Conservation (phyloP, 2,888 invertebrate genomes). For the Trissolcus japonicus region DNA sequence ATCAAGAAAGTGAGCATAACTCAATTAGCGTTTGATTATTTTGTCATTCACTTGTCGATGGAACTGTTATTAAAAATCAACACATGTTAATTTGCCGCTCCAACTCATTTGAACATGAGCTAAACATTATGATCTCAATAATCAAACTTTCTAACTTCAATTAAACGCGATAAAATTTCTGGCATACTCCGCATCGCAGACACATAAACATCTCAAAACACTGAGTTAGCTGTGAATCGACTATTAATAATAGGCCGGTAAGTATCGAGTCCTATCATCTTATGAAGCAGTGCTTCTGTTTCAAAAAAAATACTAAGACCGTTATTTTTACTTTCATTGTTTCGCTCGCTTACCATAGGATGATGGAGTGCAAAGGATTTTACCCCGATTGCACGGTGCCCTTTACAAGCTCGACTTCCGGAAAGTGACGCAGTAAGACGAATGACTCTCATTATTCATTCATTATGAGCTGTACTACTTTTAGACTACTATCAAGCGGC, state of each 20-base stretch:
- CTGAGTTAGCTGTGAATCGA: background rate
- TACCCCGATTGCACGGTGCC: constrained; percentile 45
- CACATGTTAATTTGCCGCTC: too few species aligned
- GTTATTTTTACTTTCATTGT: constrained; percentile 44
- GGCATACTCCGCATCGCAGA: background rate
- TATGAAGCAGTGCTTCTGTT: too few species aligned
- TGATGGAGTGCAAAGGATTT: constrained; percentile 34
- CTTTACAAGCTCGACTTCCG: constrained; percentile 39
- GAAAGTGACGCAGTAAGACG: constrained; percentile 49
- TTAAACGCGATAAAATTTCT: constrained; percentile 10
- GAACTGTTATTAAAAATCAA: too few species aligned
- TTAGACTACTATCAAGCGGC: constrained; percentile 41
- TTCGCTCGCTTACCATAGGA: constrained; percentile 3
- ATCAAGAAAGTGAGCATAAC: too few species aligned
- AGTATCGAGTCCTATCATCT: too few species aligned
- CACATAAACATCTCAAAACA: constrained; percentile 12
- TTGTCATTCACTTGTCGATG: too few species aligned
- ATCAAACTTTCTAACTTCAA: constrained; percentile 8
- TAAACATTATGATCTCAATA: background rate
- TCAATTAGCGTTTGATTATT: background rate
- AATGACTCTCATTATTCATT: constrained; percentile 54
- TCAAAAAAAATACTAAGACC: constrained; percentile 12
- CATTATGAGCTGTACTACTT: constrained; percentile 50
- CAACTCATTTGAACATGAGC: too few species aligned
- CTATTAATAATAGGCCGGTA: constrained; percentile 8